Evolutionary conservation across 37 sponge, comb jelly and placozoan genomes (phyloP).

Genomic region (Cladorhizidae sp.): DNA sequence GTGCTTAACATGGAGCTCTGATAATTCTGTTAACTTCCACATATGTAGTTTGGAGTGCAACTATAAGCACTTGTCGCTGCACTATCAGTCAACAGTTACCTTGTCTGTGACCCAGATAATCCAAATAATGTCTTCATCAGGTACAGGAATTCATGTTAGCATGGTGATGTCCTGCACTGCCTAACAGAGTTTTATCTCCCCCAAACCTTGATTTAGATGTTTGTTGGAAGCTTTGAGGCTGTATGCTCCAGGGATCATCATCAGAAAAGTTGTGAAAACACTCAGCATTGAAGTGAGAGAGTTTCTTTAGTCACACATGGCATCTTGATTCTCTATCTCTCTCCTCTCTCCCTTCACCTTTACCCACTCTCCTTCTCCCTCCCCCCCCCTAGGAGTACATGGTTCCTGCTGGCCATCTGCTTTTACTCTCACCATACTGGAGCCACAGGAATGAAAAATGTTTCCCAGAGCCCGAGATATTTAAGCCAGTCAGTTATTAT

Average conservation of each 20-base stretch:
- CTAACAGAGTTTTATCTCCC: not conserved
- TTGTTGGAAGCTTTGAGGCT: constrained; percentile 77
- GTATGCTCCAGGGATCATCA: constrained; percentile 73
- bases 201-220: constrained; percentile 29
- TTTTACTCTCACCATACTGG: constrained; percentile 83
- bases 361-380: no score
- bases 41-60: no score
- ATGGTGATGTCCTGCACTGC: no score
- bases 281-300: constrained; percentile 50
- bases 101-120: not conserved
- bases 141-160: no score
- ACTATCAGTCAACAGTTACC: no score
- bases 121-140: not conserved
- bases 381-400: constrained; percentile 39
- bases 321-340: not conserved
- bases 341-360: no score
- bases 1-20: no score
- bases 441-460: constrained; percentile 59
- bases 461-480: constrained; percentile 78
- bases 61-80: no score
- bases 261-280: constrained; percentile 59
- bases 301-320: not conserved
- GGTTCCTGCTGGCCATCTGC: constrained; percentile 67
- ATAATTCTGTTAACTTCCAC: no score
- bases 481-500: constrained; percentile 49